Evolutionary conservation across 2,113 vertebrate genomes (phyloP), one percentile per base, ranked within the genome.

Genomic region (Triplophysa dalaica): DNA sequence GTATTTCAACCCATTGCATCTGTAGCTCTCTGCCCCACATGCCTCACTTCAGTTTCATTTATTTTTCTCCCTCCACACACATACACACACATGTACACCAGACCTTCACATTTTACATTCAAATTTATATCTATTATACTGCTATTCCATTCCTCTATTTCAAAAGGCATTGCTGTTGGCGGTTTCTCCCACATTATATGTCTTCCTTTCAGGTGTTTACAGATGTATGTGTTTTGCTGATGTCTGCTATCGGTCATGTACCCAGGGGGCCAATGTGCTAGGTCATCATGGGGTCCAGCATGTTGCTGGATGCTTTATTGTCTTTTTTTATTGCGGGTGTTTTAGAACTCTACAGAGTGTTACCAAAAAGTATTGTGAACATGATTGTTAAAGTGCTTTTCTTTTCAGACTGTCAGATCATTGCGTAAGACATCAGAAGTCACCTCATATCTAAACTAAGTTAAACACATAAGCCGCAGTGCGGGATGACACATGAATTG

Each of bases 361-460:
- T 89, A 87, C 82, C 80, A 81, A 76, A 65, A 54, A 48, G 24
- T 69, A 21, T 48, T 84, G 70, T 85, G 88, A 84, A 50, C 56
- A 45, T 86, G 66, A 24, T 41, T 73, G 54, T 60, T 16, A 89
- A 79, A 81, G 73, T 85, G 83, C 75, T 84, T 90, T 90, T 66
- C 77, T 87, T 91, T 89, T 70, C 89, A 92, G 89, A 88, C 81
- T 62, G 80, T 85, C 85, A 81, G 67, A 70, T 66, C 45, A 21
- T 82, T 88, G 81, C 79, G 88, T 90, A 90, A 90, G 88, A 56
- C 69, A 41, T 78, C 29, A 78, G 54, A 17, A 26, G 50, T 74
- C 58, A 75, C 41, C 41, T 63, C 38, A 63, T 48, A 16, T 9
- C 58, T 62, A 63, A 75, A 85, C 75, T 87, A 86, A 66, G 26